These are phyloP conservation scores for Cantharis rustica DNA, from an alignment of 2,888 invertebrate species.

Conservation along the genomic window DNA sequence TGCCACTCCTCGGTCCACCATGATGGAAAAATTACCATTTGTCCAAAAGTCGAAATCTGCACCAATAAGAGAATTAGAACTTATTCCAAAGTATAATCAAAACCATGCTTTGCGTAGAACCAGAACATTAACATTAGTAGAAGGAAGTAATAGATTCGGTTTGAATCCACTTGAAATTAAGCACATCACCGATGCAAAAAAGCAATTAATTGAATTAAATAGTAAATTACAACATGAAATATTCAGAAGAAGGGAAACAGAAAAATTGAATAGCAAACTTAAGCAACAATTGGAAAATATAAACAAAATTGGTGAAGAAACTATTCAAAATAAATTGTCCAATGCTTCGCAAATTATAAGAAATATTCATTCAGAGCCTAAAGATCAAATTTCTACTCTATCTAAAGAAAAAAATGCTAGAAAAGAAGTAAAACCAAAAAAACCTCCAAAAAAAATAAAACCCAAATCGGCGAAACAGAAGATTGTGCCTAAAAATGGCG, in stretches of 20 bases:
- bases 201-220: constrained; percentile 52
- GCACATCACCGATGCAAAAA: constrained; percentile 17
- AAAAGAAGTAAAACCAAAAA: not conserved
- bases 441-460: not conserved
- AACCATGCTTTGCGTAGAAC: constrained; percentile 20
- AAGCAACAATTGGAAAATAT: constrained; percentile 61
- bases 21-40: constrained; percentile 14
- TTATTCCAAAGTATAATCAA: not conserved
- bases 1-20: constrained; percentile 21
- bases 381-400: not conserved
- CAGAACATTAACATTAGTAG: constrained; percentile 35
- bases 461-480: not conserved
- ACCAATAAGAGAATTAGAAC: constrained; percentile 34
- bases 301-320: not conserved
- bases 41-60: constrained; percentile 46
- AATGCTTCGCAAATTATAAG: not conserved
- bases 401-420: not conserved
- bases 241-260: constrained; percentile 65
- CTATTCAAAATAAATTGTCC: not conserved
- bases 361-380: not conserved
- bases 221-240: constrained; percentile 67
- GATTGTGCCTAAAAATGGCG: not conserved
- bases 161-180: constrained; percentile 9
- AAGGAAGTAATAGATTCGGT: not conserved
- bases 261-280: constrained; percentile 65